phyloP scores from a whole-genome alignment of 64 coral and sea anemone species.

The Anthopleura sola region DNA sequence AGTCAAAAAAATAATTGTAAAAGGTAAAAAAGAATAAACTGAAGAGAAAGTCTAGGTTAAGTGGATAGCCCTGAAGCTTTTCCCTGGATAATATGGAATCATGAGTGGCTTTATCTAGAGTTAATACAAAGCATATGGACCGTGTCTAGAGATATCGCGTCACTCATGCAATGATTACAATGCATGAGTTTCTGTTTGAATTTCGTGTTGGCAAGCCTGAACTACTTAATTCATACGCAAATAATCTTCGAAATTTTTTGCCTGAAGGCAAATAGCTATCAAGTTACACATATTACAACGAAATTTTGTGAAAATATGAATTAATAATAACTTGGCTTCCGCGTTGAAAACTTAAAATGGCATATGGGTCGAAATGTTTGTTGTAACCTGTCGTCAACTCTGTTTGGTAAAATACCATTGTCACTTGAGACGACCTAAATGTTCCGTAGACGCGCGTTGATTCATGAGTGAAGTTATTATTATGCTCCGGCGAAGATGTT shows the following conservation, averaged over 20 bases:
- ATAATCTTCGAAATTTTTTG: not conserved
- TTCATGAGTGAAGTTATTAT: not conserved
- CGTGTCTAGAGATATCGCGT: not conserved
- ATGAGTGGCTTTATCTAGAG: not conserved
- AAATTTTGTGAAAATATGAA: not conserved
- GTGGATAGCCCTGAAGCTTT: not conserved
- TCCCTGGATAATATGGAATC: not conserved
- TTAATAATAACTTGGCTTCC: not conserved
- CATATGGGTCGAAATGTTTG: not conserved
- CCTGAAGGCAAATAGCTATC: not conserved
- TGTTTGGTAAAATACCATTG: conserved; percentile 9
- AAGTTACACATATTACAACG: not conserved
- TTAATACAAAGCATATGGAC: not conserved
- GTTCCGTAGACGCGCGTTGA: not conserved
- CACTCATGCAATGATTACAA: not conserved
- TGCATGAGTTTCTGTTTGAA: not conserved
- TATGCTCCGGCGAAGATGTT: not conserved
- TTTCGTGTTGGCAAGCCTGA: not conserved
- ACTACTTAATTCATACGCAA: not conserved
- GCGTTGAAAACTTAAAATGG: conserved; percentile 7
- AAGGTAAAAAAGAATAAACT: not conserved
- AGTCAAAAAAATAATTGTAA: not conserved
- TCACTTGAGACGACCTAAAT: not conserved
- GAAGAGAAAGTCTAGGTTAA: not conserved
- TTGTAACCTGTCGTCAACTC: not conserved